Percentiles rank a stretch among this genome's conserved stretches.
Evolutionary conservation across 2,888 invertebrate species (phyloP).

Genomic region (Ichneumoninae sp.): DNA sequence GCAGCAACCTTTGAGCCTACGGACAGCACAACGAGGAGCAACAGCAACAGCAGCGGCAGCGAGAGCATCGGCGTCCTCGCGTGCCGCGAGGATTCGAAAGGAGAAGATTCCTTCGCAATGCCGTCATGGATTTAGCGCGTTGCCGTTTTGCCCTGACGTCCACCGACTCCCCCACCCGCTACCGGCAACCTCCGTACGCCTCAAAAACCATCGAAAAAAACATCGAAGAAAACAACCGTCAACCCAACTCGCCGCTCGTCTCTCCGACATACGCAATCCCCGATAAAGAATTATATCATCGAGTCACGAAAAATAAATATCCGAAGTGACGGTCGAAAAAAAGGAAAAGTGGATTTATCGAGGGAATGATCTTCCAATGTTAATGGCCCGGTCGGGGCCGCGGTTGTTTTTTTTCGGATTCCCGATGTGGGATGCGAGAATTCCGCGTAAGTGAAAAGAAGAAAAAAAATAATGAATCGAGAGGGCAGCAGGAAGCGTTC

Average conservation of each 20-base stretch:
- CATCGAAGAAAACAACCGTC: background rate
- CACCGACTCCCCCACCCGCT: background rate
- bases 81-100: conserved; percentile 78
- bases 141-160: conserved; percentile 63
- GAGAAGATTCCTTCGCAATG: conserved; percentile 78
- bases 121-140: conserved; percentile 79
- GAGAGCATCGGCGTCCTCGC: conserved; percentile 72
- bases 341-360: conserved; percentile 9
- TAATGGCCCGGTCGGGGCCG: conserved; percentile 45
- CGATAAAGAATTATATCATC: background rate
- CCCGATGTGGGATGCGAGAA: conserved; percentile 19
- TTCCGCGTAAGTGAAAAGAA: conserved; percentile 47
- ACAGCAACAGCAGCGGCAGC: conserved; percentile 24
- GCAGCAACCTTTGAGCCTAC: conserved; percentile 74
- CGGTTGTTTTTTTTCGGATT: conserved; percentile 50
- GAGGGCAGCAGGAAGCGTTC: conserved; percentile 66
- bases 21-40: conserved; percentile 35
- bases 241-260: background rate
- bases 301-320: conserved; percentile 27
- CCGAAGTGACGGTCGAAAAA: background rate
- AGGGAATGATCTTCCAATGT: conserved; percentile 23
- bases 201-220: conserved; percentile 2
- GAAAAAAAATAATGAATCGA: background rate
- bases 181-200: background rate
- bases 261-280: background rate